Conservation (phyloP, 2,888 invertebrate genomes). For the Tipula helvola region DNA sequence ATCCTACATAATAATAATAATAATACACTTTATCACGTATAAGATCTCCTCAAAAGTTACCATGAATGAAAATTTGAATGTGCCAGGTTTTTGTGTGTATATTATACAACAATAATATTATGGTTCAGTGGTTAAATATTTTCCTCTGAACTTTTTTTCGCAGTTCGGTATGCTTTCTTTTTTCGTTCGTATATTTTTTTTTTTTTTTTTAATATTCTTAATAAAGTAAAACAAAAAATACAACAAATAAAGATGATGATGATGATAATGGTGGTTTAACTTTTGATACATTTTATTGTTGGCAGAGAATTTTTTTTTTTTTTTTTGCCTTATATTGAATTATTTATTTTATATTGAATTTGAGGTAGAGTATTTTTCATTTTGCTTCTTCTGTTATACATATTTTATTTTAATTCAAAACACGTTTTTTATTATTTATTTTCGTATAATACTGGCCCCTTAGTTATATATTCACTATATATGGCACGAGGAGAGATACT, state of each 20-base stretch:
- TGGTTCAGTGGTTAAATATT: not conserved
- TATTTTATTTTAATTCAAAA: conserved; percentile 4
- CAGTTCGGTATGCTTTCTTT: not conserved
- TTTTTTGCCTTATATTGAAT: not conserved
- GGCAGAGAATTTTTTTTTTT: not conserved
- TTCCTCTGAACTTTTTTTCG: not conserved
- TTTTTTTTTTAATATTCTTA: not conserved
- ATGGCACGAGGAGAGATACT: not conserved
- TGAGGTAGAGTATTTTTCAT: not conserved
- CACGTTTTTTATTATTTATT: conserved; percentile 4
- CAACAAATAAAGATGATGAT: not conserved
- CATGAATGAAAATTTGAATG: not conserved
- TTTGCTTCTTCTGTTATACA: not conserved
- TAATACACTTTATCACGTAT: conserved; percentile 8
- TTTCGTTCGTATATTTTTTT: not conserved
- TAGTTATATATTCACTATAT: not conserved
- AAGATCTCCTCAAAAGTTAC: not conserved
- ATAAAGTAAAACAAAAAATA: not conserved
- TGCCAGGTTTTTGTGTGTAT: not conserved
- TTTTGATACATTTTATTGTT: not conserved
- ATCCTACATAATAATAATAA: not conserved
- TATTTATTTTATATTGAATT: not conserved
- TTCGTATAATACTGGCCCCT: not conserved
- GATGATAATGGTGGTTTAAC: conserved; percentile 4
- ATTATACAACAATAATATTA: not conserved